These are phyloP conservation scores for Erythrocercus mccallii DNA, from an alignment of 2,113 vertebrate genomes.

Conservation along the genomic window DNA sequence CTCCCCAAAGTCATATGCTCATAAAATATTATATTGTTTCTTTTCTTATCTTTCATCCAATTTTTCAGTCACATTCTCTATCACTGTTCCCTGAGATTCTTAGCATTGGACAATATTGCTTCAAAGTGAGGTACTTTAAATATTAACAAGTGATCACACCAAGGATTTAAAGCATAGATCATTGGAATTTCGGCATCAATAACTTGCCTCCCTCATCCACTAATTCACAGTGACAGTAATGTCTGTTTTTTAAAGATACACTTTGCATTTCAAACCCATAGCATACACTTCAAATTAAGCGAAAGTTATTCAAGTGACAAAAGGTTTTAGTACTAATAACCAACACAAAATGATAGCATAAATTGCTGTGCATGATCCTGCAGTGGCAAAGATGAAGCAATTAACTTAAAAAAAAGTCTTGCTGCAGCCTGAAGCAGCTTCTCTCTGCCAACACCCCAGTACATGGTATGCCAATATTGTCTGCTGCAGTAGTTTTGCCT, in stretches of 20 bases:
- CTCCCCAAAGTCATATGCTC: neutral
- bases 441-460: neutral
- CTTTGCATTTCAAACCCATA: neutral
- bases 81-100: neutral
- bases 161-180: neutral
- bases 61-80: neutral
- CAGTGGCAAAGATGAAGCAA: neutral
- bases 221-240: neutral
- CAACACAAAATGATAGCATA: neutral
- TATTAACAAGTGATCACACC: neutral
- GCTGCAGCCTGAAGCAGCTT: neutral
- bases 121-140: neutral
- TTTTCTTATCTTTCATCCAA: neutral
- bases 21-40: neutral
- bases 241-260: neutral
- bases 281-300: neutral
- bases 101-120: neutral
- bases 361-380: neutral
- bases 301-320: neutral
- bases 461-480: neutral
- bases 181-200: neutral
- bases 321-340: neutral
- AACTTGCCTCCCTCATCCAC: neutral
- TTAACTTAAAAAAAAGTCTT: neutral
- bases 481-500: neutral